These are phyloP conservation scores for Trematomus bernacchii DNA, from an alignment of 2,797 vertebrate species.

Conservation along the genomic window DNA sequence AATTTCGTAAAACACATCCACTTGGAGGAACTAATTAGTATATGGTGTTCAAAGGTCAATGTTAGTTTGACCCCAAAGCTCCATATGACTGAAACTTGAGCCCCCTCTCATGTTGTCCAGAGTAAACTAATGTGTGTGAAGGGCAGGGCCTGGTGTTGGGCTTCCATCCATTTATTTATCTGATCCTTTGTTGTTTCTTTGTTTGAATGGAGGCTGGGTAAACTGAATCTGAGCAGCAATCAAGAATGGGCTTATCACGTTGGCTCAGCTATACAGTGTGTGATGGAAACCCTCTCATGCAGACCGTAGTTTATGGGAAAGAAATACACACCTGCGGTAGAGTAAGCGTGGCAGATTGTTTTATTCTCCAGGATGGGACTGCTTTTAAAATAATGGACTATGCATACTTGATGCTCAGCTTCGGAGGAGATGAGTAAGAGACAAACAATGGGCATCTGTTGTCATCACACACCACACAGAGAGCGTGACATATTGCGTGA, in stretches of 20 bases:
- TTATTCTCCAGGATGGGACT: neutral
- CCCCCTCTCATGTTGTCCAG: constrained; percentile 30
- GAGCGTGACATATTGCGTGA: neutral
- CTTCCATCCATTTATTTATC: constrained; percentile 2
- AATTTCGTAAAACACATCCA: too few species aligned
- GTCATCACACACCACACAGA: constrained; percentile 18
- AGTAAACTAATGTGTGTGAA: constrained; percentile 5
- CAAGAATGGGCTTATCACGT: neutral
- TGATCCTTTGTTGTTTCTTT: neutral
- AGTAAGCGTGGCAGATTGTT: neutral
- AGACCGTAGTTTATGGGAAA: neutral
- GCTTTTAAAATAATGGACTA: constrained; percentile 17
- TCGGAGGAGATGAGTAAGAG: constrained; percentile 29
- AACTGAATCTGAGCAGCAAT: too few species aligned
- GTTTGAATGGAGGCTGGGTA: neutral
- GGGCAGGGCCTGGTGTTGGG: neutral
- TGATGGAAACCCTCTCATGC: constrained; percentile 11
- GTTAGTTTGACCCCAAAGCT: neutral
- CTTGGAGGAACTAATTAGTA: too few species aligned
- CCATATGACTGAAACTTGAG: constrained; percentile 23
- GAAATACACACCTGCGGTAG: neutral
- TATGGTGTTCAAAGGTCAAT: too few species aligned
- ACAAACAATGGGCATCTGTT: constrained; percentile 7
- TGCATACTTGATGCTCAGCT: constrained; percentile 8
- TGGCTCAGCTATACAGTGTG: neutral